These are phyloP conservation scores for Drosophila pegasa DNA, from an alignment of 2,888 invertebrate species.

Conservation along the genomic window DNA sequence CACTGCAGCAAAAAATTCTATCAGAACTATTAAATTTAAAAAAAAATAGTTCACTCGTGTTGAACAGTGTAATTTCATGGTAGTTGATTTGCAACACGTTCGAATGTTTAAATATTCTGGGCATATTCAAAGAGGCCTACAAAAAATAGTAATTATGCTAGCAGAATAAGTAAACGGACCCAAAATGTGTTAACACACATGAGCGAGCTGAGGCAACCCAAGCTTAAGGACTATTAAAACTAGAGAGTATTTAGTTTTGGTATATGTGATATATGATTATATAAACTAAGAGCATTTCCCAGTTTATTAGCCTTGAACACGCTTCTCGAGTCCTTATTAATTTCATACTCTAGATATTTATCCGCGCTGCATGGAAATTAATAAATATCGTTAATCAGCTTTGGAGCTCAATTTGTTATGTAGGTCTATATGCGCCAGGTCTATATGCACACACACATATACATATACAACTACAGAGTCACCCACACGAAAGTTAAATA, in stretches of 20 bases:
- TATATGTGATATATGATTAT: not conserved
- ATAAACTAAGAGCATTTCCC: not conserved
- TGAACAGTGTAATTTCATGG: not conserved
- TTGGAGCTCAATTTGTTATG: not conserved
- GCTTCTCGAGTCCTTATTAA: not conserved
- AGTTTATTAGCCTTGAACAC: constrained; percentile 1
- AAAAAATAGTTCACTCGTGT: not conserved
- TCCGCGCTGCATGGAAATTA: not conserved
- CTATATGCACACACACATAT: too few species aligned
- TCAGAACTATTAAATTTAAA: not conserved
- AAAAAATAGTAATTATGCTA: constrained; percentile 2
- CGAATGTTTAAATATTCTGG: not conserved
- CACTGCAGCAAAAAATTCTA: not conserved
- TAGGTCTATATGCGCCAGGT: not conserved
- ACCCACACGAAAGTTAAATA: constrained; percentile 5
- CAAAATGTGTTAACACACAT: not conserved
- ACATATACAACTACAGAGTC: not conserved
- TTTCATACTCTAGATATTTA: not conserved
- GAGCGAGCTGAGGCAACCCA: not conserved
- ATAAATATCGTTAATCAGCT: constrained; percentile 7
- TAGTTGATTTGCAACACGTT: not conserved
- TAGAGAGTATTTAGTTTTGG: not conserved
- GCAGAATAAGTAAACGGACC: not conserved
- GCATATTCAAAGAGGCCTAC: not conserved
- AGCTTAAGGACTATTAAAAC: not conserved